Evolutionary conservation across 2,113 vertebrate genomes (phyloP), one percentile per base, ranked within the genome.

Genomic region (Oophaga pumilio): DNA sequence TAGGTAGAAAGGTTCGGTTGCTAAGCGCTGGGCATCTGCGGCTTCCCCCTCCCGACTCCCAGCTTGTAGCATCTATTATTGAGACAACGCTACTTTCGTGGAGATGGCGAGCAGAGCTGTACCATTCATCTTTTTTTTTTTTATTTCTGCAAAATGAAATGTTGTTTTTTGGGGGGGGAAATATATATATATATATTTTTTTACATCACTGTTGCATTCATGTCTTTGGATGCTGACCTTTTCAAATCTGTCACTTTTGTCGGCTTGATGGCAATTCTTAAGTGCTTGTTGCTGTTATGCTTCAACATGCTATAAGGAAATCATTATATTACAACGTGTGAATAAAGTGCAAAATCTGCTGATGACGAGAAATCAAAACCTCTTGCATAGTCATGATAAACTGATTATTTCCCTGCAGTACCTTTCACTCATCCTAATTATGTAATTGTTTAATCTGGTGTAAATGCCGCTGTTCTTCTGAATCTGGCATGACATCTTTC

Each of bases 1-100:
- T 95, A 95, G 95, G 95, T 95, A 95, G 95, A 93, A 95, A 95
- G 94, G 93, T 94, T 94, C 93, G 91, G 94, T 96, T 97, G 94
- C 96, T 96, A 95, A 93, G 96, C 95, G 95, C 93, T 94, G 50
- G 90, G 91, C 93, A 94, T 96, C 91, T 93, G 93, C 94, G 94
- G 91, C 94, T 89, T 93, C 73, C 53, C 86, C 86, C 59, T 64
- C 50, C 76, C 76, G 49, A 33, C 62, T 82, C 50, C 68, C n/a
- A 53, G 69, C 80, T 59, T 33, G 43, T 76, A 77, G 43, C 57
- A 68, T 77, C 69, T 77, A 84, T 84, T 84, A 84, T 88, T 66
- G 57, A 24, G 28, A 76, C 22, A 87, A 76, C 71, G 2, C 86
- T 24, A 59, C 68, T 28, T 87, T 83, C 57, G 53, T 43, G 77